phyloP scores from a whole-genome alignment of 2,113 vertebrate species.

The Urocynchramus pylzowi region DNA sequence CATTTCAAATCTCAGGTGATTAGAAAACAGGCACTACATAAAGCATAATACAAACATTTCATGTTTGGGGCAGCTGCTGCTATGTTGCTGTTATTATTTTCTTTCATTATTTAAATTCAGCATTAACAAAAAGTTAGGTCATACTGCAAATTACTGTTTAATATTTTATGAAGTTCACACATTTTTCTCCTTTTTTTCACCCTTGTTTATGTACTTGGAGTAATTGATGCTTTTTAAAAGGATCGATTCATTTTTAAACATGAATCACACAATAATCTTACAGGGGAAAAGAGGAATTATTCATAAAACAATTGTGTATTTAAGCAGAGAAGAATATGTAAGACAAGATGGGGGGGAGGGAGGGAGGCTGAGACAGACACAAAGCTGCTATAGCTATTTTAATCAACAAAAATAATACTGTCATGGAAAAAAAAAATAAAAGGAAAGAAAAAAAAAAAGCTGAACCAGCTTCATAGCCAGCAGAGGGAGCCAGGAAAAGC shows the following conservation, averaged over 20 bases:
- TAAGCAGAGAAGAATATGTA: neutral
- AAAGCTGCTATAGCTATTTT: conserved; percentile 38
- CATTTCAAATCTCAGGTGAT: conserved; percentile 6
- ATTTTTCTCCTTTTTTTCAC: neutral
- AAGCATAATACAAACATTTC: neutral
- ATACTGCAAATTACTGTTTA: neutral
- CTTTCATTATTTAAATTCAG: conserved; percentile 17
- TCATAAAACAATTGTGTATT: conserved; percentile 13
- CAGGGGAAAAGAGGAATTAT: neutral
- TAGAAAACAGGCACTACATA: neutral
- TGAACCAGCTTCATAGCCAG: conserved; percentile 46
- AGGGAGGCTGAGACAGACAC: neutral
- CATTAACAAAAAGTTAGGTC: neutral
- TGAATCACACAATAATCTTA: neutral
- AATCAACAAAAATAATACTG: conserved; percentile 38
- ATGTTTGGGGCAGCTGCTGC: neutral
- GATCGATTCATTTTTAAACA: neutral
- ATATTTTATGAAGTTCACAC: neutral
- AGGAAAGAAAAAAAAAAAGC: neutral
- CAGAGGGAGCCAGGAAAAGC: conserved; percentile 63
- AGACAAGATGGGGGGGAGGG: neutral
- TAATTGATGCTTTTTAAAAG: neutral
- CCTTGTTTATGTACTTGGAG: neutral
- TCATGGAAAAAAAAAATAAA: neutral
- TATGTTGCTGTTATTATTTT: neutral